Conservation (phyloP, 2,113 vertebrate species). For the Hydrochoerus hydrochaeris region DNA sequence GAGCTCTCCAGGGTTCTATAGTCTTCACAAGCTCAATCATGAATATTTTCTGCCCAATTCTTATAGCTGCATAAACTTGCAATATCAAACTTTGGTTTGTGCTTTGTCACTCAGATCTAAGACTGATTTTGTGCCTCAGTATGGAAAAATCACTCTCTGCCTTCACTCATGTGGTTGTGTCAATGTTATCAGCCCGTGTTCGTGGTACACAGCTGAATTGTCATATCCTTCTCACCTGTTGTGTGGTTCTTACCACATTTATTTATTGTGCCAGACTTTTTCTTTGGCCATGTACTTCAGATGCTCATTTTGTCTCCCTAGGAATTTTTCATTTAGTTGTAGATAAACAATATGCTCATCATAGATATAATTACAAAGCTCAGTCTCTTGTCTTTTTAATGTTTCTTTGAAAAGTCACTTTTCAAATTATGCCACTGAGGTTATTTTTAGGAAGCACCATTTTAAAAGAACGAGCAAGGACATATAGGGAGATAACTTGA, state of each 20-base stretch:
- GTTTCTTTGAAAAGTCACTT: slow-evolving; percentile 35
- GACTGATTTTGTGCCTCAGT: not conserved
- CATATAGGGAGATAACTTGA: not conserved
- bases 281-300: not conserved
- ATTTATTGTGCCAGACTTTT: not conserved
- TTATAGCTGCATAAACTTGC: not conserved
- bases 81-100: not conserved
- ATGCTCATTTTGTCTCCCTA: not conserved
- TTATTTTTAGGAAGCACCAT: not conserved
- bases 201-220: not conserved
- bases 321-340: not conserved
- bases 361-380: not conserved
- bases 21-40: not conserved
- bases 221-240: not conserved
- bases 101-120: not conserved
- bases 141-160: not conserved
- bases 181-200: not conserved
- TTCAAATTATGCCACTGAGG: not conserved
- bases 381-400: not conserved
- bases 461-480: slow-evolving; percentile 5
- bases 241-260: not conserved
- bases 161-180: not conserved
- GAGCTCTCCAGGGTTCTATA: not conserved
- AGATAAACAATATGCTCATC: not conserved
- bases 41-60: not conserved